phyloP scores from a whole-genome alignment of 92 coral and sea anemone genomes.

The Phenganax subtilis region DNA sequence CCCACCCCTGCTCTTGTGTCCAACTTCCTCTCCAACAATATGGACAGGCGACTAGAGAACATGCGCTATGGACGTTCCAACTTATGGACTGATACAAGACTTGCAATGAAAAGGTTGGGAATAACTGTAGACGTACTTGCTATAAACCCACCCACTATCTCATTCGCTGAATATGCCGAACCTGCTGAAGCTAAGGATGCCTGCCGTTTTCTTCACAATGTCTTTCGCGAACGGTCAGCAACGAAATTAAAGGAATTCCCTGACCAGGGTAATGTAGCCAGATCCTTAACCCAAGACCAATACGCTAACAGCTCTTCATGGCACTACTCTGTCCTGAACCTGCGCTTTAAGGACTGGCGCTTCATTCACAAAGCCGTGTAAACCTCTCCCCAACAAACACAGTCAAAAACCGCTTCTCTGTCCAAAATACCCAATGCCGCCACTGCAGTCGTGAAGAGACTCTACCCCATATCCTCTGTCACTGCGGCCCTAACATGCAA shows the following conservation, averaged over 20 bases:
- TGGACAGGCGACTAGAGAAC: too few relatives aligned
- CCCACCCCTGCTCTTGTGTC: conserved; percentile 29
- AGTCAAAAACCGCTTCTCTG: conserved; percentile 43
- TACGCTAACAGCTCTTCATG: conserved; percentile 20
- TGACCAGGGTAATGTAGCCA: conserved; percentile 42
- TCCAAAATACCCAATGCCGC: neutral
- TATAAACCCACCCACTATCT: conserved; percentile 11
- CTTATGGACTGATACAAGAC: conserved; percentile 20
- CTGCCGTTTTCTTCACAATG: conserved; percentile 16
- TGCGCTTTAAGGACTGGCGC: conserved; percentile 37
- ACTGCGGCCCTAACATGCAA: conserved; percentile 29
- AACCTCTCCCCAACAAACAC: conserved; percentile 35
- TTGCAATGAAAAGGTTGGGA: neutral
- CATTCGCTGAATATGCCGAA: conserved; percentile 5
- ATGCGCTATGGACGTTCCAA: too few relatives aligned
- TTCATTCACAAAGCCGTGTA: conserved; percentile 49
- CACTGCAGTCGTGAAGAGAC: conserved; percentile 24
- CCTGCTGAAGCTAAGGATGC: conserved; percentile 10
- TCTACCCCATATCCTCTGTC: conserved; percentile 35
- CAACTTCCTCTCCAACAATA: conserved; percentile 23
- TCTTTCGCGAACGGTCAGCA: conserved; percentile 3
- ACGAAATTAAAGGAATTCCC: neutral
- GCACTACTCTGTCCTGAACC: conserved; percentile 25
- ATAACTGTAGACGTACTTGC: conserved; percentile 9
- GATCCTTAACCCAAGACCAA: conserved; percentile 18